Base-by-base conservation (phyloP, 92 coral and sea anemone genomes). In the Bergia sp. region DNA sequence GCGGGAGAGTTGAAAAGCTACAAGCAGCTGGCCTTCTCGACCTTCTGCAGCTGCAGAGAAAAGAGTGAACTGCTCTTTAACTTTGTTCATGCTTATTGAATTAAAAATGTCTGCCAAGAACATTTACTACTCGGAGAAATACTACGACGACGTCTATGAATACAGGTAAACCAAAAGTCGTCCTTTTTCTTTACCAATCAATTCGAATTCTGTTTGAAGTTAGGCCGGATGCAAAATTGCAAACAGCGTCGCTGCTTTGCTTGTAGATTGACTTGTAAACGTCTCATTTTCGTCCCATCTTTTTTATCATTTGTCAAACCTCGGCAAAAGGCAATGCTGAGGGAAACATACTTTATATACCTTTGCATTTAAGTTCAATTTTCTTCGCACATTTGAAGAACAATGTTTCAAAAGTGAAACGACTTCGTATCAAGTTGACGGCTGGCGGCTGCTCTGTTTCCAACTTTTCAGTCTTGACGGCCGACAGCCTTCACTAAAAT, bases 81-180 rank as follows among this genome's bases (percentile, higher is more conserved):
- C 58, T 53, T 50, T 53, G 13, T 53, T 53, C 58, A 41, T 57
- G 69, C 50, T 50, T 86, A 21, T 41, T 42, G 69, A 21, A 20
- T 55, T 45, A 66, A 76, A 50, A 92, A 94, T 94, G 97, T 93
- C 98, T 39, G 93, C 89, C 6, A 93, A 93, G 86, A 93, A 92
- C 83, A 95, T 95, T 76, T 95, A 93, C 77, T 95, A 95, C 88
- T 95, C 98, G 58, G 96, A 95, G 76, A 95, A 95, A 77, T 95
- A 95, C 92, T 93, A 92, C 66, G 98, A 95, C 93, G 93, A 91
- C 20, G 37, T 61, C 69, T 95, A 88, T 80, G 98, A 95, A 83
- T 95, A 95, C 96, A 95, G 98, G 98, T 95, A 79, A 50, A 38
- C 29, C 38, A 29, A 29, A 49, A 80, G 2, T 64, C 44, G 21